phyloP scores from a whole-genome alignment of 2,888 invertebrate genomes.

The Piscicola geometra region DNA sequence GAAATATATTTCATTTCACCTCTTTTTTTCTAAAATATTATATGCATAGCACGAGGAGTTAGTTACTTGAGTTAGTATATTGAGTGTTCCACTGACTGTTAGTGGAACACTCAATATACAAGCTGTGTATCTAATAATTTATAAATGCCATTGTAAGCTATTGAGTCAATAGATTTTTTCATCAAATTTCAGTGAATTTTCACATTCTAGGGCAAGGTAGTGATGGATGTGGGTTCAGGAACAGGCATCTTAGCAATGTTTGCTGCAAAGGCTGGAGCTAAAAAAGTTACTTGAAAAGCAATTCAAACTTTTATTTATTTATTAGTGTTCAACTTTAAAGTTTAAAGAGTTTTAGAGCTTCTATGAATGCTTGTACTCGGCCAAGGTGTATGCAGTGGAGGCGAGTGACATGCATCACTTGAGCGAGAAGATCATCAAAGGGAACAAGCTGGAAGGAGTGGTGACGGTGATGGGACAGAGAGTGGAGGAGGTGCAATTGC shows the following conservation, averaged over 20 bases:
- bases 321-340: neutral
- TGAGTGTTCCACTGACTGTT: too few species aligned
- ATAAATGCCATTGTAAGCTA: too few species aligned
- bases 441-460: slow-evolving; percentile 47
- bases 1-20: too few species aligned
- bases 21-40: neutral
- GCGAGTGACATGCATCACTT: slow-evolving; percentile 49
- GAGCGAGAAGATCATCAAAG: slow-evolving; percentile 48
- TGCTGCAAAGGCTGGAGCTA: slow-evolving; percentile 53
- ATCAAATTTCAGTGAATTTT: too few species aligned
- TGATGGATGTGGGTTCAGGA: slow-evolving; percentile 60
- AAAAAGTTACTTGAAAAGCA: slow-evolving; percentile 53
- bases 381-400: slow-evolving; percentile 53
- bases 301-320: neutral
- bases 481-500: slow-evolving; percentile 50
- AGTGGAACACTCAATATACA: too few species aligned
- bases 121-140: too few species aligned
- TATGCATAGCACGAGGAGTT: too few species aligned
- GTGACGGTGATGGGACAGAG: slow-evolving; percentile 49
- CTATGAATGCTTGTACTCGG: neutral
- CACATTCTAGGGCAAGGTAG: slow-evolving; percentile 47
- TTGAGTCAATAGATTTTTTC: too few species aligned
- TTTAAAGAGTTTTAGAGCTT: neutral
- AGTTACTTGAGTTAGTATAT: too few species aligned
- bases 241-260: slow-evolving; percentile 54